phyloP scores from a whole-genome alignment of 2,888 invertebrate species.

The Mesorhabditis spiculigera region DNA sequence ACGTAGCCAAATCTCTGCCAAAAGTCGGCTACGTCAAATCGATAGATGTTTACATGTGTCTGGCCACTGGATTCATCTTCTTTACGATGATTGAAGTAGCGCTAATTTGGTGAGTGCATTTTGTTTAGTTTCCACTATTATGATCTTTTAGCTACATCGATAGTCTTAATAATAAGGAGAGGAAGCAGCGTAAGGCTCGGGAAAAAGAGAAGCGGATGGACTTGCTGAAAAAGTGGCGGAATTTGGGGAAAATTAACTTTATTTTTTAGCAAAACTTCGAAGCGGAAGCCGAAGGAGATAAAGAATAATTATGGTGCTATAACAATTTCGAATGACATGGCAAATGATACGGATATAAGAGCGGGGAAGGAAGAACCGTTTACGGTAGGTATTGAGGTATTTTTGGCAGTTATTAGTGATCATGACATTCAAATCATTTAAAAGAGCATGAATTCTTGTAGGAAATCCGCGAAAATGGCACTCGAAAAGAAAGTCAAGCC shows the following conservation, averaged over 20 bases:
- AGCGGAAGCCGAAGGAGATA: slow-evolving; percentile 23
- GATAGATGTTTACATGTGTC: slow-evolving; percentile 51
- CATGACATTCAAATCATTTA: no score
- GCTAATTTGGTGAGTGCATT: slow-evolving; percentile 36
- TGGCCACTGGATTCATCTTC: slow-evolving; percentile 51
- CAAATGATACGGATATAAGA: slow-evolving; percentile 21
- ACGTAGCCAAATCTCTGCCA: slow-evolving; percentile 51
- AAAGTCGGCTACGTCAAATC: slow-evolving; percentile 55
- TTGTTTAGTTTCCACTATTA: background rate
- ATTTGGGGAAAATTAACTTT: background rate
- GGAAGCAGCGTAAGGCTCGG: slow-evolving; percentile 26
- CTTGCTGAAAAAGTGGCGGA: slow-evolving; percentile 16
- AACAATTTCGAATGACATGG: slow-evolving; percentile 17
- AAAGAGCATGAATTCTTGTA: no score
- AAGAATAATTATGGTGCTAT: slow-evolving; percentile 30
- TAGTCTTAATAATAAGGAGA: slow-evolving; percentile 28
- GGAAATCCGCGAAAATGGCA: background rate
- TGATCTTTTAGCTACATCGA: slow-evolving; percentile 32
- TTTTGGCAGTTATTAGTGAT: background rate
- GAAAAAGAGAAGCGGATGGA: slow-evolving; percentile 35
- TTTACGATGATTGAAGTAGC: slow-evolving; percentile 54
- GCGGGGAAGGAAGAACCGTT: slow-evolving; percentile 25
- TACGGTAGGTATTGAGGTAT: slow-evolving; percentile 9
- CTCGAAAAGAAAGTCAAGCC: slow-evolving; percentile 13
- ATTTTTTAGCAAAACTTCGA: slow-evolving; percentile 5